Evolutionary conservation across 2,797 vertebrate genomes (phyloP).

Genomic region (Allobates femoralis): DNA sequence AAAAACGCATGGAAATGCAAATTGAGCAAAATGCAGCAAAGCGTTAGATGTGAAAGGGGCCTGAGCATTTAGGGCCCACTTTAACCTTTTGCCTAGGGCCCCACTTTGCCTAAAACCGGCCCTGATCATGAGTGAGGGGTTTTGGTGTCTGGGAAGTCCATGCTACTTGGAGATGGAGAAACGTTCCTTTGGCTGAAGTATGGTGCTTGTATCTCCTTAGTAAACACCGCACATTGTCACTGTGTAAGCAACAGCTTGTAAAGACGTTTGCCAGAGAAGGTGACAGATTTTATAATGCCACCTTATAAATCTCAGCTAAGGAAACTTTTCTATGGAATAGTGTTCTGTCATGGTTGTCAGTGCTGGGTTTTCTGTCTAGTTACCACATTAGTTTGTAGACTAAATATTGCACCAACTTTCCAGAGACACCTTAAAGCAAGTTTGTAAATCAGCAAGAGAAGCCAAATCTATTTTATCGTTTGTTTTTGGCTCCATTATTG

Average conservation of each 20-base stretch:
- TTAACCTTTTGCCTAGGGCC: too few species aligned
- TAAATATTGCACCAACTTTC: constrained; percentile 7
- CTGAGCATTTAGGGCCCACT: too few species aligned
- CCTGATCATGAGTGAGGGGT: too few species aligned
- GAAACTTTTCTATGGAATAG: background rate
- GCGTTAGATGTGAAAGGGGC: too few species aligned
- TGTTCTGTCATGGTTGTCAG: background rate
- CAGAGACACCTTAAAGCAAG: background rate
- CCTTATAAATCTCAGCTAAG: background rate
- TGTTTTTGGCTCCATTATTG: constrained; percentile 44
- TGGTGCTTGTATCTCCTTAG: background rate
- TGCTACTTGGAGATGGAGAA: background rate
- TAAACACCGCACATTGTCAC: background rate
- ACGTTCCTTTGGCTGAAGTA: background rate
- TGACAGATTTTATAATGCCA: background rate
- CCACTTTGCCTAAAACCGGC: too few species aligned
- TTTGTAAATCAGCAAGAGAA: background rate
- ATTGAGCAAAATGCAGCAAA: too few species aligned
- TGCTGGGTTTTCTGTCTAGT: background rate
- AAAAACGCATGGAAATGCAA: too few species aligned
- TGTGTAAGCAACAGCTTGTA: background rate
- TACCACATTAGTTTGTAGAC: background rate
- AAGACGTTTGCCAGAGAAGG: background rate
- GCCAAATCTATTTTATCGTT: constrained; percentile 20
- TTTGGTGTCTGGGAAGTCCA: background rate